These are phyloP conservation scores for Zaprionus inermis DNA, from an alignment of 1,140 invertebrate genomes.

Conservation along the genomic window DNA sequence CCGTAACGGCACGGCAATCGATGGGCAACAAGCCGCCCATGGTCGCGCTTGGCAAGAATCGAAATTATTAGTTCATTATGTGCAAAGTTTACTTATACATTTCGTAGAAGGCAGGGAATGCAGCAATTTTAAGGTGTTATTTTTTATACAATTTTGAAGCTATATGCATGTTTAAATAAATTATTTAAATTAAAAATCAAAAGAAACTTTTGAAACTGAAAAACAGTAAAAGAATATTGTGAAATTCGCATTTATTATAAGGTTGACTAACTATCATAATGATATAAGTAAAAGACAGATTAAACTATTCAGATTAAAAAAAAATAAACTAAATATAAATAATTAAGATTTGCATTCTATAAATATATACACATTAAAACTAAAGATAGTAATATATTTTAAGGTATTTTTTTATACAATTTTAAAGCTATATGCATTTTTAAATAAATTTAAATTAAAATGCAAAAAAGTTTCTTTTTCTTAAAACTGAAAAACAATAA, in stretches of 20 bases:
- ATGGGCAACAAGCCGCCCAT: not conserved
- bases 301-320: too few species aligned
- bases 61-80: conserved; percentile 29
- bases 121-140: too few species aligned
- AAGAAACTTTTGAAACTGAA: not conserved
- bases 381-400: too few species aligned
- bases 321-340: too few species aligned
- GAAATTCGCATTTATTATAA: not conserved
- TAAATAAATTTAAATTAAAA: too few species aligned
- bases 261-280: too few species aligned
- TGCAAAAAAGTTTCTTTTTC: too few species aligned
- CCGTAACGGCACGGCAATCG: not conserved
- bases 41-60: conserved; percentile 30
- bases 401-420: not conserved
- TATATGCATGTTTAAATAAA: too few species aligned
- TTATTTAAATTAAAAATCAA: not conserved
- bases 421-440: not conserved
- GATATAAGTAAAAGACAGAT: too few species aligned
- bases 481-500: not conserved
- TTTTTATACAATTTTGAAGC: too few species aligned
- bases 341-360: too few species aligned
- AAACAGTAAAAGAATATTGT: not conserved
- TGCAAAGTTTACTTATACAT: not conserved
- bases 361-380: too few species aligned
- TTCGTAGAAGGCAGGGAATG: not conserved